Conservation (phyloP, 2,888 invertebrate genomes). For the Eledona agricola region DNA sequence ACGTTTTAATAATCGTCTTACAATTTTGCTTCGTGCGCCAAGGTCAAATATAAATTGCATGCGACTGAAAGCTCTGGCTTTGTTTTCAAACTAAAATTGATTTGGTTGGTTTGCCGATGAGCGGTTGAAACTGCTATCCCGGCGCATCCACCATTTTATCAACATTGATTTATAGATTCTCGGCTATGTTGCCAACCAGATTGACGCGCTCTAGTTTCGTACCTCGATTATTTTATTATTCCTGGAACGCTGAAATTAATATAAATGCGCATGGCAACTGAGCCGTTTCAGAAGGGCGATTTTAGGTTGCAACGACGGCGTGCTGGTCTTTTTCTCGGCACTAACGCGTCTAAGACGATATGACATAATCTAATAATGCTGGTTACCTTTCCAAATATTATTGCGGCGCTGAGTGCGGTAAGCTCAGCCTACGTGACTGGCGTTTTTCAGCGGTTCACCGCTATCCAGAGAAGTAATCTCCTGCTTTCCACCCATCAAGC, state of each 20-base stretch:
- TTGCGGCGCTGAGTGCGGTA: slow-evolving; percentile 53
- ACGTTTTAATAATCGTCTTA: slow-evolving; percentile 1
- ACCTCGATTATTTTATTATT: too few species aligned
- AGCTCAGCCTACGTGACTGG: slow-evolving; percentile 58
- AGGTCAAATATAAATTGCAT: slow-evolving; percentile 5
- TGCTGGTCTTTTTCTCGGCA: slow-evolving; percentile 4
- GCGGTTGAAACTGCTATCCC: slow-evolving; percentile 1
- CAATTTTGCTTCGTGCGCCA: slow-evolving; percentile 3
- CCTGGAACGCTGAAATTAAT: too few species aligned
- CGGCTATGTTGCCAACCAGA: too few species aligned
- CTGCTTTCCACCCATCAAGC: slow-evolving; percentile 23
- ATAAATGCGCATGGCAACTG: too few species aligned
- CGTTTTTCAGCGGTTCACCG: slow-evolving; percentile 52
- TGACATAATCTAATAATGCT: slow-evolving; percentile 31
- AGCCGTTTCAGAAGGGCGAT: not conserved
- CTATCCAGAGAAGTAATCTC: slow-evolving; percentile 18
- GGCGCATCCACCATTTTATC: slow-evolving; percentile 20
- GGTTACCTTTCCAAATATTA: slow-evolving; percentile 52
- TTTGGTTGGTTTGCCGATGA: not conserved
- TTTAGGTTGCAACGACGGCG: not conserved
- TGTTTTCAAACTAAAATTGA: slow-evolving; percentile 1
- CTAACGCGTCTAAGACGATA: slow-evolving; percentile 5
- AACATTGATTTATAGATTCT: slow-evolving; percentile 2
- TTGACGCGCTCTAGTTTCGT: too few species aligned
- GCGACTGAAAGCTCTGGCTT: slow-evolving; percentile 6